Conservation (phyloP, 2,113 vertebrate species). For the Thermophis baileyi region DNA sequence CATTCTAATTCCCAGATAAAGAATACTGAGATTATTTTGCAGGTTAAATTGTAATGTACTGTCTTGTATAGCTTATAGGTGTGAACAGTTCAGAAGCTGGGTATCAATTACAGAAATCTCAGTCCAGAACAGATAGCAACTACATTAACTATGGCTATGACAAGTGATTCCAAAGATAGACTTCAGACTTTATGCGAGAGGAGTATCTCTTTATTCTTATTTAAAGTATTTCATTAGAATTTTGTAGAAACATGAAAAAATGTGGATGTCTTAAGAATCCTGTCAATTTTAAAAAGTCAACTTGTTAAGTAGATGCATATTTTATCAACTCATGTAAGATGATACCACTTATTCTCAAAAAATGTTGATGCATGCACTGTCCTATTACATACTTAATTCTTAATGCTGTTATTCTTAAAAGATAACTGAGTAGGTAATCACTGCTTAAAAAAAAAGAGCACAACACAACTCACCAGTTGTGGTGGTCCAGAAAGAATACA, state of each 20-base stretch:
- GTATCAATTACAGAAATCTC: background rate
- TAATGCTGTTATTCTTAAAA: background rate
- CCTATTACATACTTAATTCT: background rate
- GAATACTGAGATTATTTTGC: background rate
- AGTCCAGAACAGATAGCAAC: background rate
- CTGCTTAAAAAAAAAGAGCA: background rate
- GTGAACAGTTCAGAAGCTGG: background rate
- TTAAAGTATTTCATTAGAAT: background rate
- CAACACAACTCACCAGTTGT: conserved; percentile 77
- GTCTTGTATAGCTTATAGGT: background rate
- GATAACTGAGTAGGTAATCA: background rate
- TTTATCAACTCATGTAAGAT: background rate
- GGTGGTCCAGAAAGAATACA: conserved; percentile 85
- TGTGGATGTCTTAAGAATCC: background rate
- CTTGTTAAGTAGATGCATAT: background rate
- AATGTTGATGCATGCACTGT: background rate
- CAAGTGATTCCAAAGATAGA: background rate
- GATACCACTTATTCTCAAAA: background rate
- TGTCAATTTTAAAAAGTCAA: background rate
- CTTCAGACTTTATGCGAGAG: background rate
- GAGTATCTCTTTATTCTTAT: background rate
- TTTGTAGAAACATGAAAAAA: background rate
- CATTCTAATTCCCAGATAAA: no score
- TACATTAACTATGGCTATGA: background rate
- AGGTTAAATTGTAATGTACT: background rate